Percentiles rank a stretch among this genome's conserved stretches.
phyloP scores from a whole-genome alignment of 2,797 vertebrate species.

The Labroides dimidiatus region DNA sequence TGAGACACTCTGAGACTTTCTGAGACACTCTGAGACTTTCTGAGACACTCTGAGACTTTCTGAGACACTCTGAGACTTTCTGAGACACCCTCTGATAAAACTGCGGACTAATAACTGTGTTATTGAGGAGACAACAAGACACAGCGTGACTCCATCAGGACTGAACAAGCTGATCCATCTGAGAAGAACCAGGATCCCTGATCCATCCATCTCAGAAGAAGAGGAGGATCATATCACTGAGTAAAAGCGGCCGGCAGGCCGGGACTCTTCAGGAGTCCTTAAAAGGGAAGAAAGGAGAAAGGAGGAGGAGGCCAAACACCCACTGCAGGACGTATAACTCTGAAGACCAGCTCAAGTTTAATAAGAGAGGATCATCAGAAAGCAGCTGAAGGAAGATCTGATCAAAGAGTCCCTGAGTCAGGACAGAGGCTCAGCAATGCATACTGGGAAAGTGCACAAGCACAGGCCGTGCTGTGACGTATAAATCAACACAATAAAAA shows the following conservation, averaged over 20 bases:
- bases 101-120: no score
- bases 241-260: slow-evolving; percentile 78
- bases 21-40: no score
- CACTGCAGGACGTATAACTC: background rate
- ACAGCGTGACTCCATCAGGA: background rate
- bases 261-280: slow-evolving; percentile 71
- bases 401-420: background rate
- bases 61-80: no score
- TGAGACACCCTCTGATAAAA: no score
- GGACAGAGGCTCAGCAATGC: background rate
- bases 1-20: no score
- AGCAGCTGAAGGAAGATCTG: background rate
- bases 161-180: background rate
- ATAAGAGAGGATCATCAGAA: background rate
- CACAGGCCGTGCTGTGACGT: no score
- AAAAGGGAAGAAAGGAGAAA: slow-evolving; percentile 74
- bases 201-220: slow-evolving; percentile 54
- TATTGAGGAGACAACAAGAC: no score
- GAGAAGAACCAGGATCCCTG: background rate
- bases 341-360: background rate
- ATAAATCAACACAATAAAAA: background rate
- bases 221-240: slow-evolving; percentile 72
- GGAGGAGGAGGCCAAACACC: slow-evolving; percentile 35
- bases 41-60: no score
- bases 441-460: no score